These are phyloP conservation scores for Apocrypta bakeri DNA, from an alignment of 1,140 invertebrate species.

Conservation along the genomic window DNA sequence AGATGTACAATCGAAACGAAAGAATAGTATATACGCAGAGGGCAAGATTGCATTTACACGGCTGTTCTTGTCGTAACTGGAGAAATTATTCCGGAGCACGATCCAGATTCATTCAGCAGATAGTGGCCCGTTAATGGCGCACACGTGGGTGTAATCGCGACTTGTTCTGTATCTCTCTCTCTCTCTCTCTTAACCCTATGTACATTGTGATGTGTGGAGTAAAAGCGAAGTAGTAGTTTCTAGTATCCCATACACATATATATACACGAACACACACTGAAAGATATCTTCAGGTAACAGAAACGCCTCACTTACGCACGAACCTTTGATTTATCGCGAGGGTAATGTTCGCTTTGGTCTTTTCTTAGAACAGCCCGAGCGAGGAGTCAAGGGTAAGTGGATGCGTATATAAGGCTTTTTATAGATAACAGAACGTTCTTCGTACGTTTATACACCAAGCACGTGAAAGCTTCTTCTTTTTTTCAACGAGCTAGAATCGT, in stretches of 20 bases:
- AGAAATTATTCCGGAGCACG: constrained; percentile 59
- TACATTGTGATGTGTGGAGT: too few relatives aligned
- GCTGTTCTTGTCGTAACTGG: constrained; percentile 39
- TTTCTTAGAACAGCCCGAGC: too few relatives aligned
- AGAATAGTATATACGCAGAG: not conserved
- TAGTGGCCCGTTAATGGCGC: constrained; percentile 55
- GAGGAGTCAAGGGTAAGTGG: too few relatives aligned
- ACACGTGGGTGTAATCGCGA: constrained; percentile 53
- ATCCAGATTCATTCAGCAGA: constrained; percentile 61
- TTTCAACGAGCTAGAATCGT: too few relatives aligned
- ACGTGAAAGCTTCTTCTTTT: too few relatives aligned
- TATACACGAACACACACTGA: too few relatives aligned
- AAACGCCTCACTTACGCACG: not conserved
- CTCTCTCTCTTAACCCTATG: not conserved
- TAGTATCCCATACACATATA: not conserved
- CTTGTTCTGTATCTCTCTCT: not conserved
- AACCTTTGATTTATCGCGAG: too few relatives aligned
- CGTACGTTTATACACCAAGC: too few relatives aligned
- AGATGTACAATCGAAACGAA: not conserved
- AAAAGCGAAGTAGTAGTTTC: too few relatives aligned
- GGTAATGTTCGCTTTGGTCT: too few relatives aligned
- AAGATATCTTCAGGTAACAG: constrained; percentile 17
- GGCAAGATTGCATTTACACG: not conserved
- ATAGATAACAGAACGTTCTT: too few relatives aligned
- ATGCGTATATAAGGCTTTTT: too few relatives aligned